Percentiles rank a stretch among this genome's conserved stretches.
Evolutionary conservation across 1,140 invertebrate species (phyloP).

Genomic region (Phymastichus coffea): DNA sequence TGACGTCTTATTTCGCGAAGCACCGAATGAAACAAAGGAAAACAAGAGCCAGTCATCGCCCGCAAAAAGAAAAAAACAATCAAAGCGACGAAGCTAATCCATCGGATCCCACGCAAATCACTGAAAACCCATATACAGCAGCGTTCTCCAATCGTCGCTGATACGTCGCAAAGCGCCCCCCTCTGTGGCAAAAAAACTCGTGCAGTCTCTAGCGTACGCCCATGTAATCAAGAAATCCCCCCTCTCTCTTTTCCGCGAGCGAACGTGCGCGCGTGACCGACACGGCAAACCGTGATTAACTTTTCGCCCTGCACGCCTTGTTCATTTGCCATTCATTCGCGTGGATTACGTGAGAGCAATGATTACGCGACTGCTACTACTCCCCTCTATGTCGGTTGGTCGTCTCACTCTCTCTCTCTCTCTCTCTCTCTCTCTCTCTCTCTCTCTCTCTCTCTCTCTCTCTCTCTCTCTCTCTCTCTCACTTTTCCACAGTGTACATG

Average conservation of each 20-base stretch:
- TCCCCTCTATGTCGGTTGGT: background rate
- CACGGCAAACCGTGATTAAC: conserved; percentile 59
- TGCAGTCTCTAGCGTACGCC: too few relatives aligned
- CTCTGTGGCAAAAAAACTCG: too few relatives aligned
- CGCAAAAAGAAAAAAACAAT: too few relatives aligned
- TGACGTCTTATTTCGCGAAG: too few relatives aligned
- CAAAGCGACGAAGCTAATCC: too few relatives aligned
- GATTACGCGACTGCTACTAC: background rate
- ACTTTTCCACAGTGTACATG: background rate
- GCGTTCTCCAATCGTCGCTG: too few relatives aligned
- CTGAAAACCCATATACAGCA: too few relatives aligned
- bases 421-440: background rate
- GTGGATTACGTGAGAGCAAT: conserved; percentile 46
- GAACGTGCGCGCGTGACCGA: conserved; percentile 43
- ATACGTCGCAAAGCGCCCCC: too few relatives aligned
- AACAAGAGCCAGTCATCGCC: too few relatives aligned
- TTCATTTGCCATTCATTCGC: conserved; percentile 58
- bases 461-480: background rate
- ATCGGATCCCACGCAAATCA: too few relatives aligned
- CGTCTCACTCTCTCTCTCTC: background rate
- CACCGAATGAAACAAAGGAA: too few relatives aligned
- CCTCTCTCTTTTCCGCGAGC: conserved; percentile 12
- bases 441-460: background rate
- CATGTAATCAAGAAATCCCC: conserved; percentile 56
- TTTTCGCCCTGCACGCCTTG: conserved; percentile 54